phyloP scores from a whole-genome alignment of 1,140 invertebrate genomes.

The Drosophila bifasciata region DNA sequence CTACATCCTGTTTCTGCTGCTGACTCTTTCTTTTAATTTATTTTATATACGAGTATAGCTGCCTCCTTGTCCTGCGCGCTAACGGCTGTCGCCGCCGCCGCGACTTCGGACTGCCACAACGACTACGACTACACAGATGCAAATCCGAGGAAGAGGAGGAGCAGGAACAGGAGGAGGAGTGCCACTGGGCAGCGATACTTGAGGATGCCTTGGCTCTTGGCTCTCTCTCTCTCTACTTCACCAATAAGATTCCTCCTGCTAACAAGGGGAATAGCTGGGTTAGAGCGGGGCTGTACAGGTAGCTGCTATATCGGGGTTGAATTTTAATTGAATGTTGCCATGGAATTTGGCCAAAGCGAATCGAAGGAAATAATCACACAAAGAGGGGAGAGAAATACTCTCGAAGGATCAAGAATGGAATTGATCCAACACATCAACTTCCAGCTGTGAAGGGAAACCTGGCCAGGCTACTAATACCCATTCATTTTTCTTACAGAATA shows the following conservation, averaged over 20 bases:
- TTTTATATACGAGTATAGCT: slow-evolving; percentile 63
- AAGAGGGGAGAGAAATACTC: neutral
- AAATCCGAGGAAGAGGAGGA: neutral
- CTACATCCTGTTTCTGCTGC: slow-evolving; percentile 37
- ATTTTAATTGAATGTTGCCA: slow-evolving; percentile 54
- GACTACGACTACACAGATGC: slow-evolving; percentile 15
- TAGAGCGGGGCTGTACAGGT: neutral
- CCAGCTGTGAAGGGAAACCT: too few relatives aligned
- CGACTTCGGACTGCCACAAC: slow-evolving; percentile 14
- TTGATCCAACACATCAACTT: too few relatives aligned
- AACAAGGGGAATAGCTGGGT: slow-evolving; percentile 3
- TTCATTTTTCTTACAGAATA: too few relatives aligned
- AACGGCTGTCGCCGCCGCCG: slow-evolving; percentile 3
- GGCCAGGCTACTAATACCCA: too few relatives aligned
- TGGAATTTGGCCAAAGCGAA: slow-evolving; percentile 26
- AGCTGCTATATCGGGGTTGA: slow-evolving; percentile 8
- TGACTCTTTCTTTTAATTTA: slow-evolving; percentile 77
- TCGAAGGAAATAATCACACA: neutral
- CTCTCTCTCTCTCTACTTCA: slow-evolving; percentile 32
- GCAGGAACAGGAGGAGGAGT: slow-evolving; percentile 16
- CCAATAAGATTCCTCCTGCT: slow-evolving; percentile 64
- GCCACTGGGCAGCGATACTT: slow-evolving; percentile 17
- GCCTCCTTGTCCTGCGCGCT: slow-evolving; percentile 54
- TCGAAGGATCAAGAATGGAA: neutral
- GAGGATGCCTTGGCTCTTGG: slow-evolving; percentile 35